Percentiles rank a stretch among this genome's conserved stretches.
phyloP scores from a whole-genome alignment of 1,140 invertebrate species.

The Heliconius melpomene region DNA sequence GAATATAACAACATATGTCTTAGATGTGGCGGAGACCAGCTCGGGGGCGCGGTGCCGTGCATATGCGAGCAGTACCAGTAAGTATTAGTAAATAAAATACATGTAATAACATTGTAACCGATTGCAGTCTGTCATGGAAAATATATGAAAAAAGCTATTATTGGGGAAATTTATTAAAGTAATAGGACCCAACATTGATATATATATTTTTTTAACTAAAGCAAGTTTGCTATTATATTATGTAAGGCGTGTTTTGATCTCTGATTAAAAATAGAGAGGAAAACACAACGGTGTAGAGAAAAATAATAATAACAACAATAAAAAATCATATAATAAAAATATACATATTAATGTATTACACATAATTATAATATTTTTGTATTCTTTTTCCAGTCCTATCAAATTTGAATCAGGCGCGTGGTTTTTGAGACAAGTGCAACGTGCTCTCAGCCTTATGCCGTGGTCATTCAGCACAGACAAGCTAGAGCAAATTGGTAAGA shows the following conservation, averaged over 20 bases:
- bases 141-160: too few relatives aligned
- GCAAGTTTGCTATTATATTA: neutral
- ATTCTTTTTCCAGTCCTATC: slow-evolving; percentile 54
- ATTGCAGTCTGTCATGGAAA: too few relatives aligned
- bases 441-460: slow-evolving; percentile 70
- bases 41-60: slow-evolving; percentile 62
- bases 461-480: slow-evolving; percentile 70
- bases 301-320: too few relatives aligned
- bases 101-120: too few relatives aligned
- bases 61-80: slow-evolving; percentile 59
- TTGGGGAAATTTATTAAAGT: too few relatives aligned
- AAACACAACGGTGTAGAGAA: too few relatives aligned
- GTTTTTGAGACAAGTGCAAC: slow-evolving; percentile 67
- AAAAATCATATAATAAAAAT: too few relatives aligned
- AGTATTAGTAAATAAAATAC: slow-evolving; percentile 19
- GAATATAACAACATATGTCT: slow-evolving; percentile 48
- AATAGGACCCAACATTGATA: too few relatives aligned
- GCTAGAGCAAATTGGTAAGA: slow-evolving; percentile 70
- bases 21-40: slow-evolving; percentile 62
- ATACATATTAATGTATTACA: too few relatives aligned
- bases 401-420: slow-evolving; percentile 72
- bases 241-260: neutral
- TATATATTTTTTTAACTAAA: too few relatives aligned
- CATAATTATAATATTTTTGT: too few relatives aligned
- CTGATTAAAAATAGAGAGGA: too few relatives aligned